Conservation (phyloP, 2,888 invertebrate genomes). For the Clanis bilineata region DNA sequence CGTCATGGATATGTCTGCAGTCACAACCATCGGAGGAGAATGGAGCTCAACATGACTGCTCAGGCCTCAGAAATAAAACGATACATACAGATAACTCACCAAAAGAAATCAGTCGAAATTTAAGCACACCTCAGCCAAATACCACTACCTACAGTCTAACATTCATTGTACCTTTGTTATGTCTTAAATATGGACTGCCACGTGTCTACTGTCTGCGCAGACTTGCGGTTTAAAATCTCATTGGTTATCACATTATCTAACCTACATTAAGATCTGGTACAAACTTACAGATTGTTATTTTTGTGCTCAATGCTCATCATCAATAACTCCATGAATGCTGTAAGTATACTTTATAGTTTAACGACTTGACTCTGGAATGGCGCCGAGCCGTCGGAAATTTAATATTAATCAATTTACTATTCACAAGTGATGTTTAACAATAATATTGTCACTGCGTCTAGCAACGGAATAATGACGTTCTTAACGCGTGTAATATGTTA, state of each 20-base stretch:
- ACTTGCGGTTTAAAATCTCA: slow-evolving; percentile 76
- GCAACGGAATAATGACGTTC: slow-evolving; percentile 13
- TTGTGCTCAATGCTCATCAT: slow-evolving; percentile 76
- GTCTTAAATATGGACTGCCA: slow-evolving; percentile 66
- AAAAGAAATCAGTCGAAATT: slow-evolving; percentile 60
- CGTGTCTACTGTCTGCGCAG: slow-evolving; percentile 40
- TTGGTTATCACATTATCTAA: slow-evolving; percentile 79
- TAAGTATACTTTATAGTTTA: slow-evolving; percentile 27
- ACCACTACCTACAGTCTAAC: slow-evolving; percentile 60
- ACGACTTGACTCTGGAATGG: not conserved
- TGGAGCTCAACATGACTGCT: slow-evolving; percentile 57
- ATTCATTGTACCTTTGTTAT: slow-evolving; percentile 77
- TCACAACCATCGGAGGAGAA: slow-evolving; percentile 72
- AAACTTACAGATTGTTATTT: slow-evolving; percentile 71
- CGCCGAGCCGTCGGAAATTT: not conserved
- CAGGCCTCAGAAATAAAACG: slow-evolving; percentile 43
- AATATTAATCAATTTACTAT: not conserved
- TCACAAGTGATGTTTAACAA: slow-evolving; percentile 12
- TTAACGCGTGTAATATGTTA: slow-evolving; percentile 9
- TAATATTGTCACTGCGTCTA: slow-evolving; percentile 5
- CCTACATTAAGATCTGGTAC: slow-evolving; percentile 77
- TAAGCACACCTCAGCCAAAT: slow-evolving; percentile 65
- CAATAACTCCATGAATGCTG: slow-evolving; percentile 38
- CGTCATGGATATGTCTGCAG: slow-evolving; percentile 74
- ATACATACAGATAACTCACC: slow-evolving; percentile 47